Evolutionary conservation across 92 coral and sea anemone species (phyloP).

Genomic region (Hydrozoanthus gracilis): DNA sequence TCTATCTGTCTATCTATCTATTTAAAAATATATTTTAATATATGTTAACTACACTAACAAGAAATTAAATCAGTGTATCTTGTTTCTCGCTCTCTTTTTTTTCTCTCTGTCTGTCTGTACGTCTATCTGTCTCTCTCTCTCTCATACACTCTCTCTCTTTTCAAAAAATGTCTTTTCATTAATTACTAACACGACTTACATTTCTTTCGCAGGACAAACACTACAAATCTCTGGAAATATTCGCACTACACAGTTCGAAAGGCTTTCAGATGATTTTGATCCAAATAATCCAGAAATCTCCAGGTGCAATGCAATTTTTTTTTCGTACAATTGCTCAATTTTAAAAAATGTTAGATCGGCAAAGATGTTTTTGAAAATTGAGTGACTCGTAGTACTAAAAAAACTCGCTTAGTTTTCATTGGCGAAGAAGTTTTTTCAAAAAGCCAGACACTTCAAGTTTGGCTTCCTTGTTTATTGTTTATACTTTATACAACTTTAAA

Average conservation of each 20-base stretch:
- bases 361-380: neutral
- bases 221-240: constrained; percentile 31
- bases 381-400: neutral
- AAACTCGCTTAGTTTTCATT: neutral
- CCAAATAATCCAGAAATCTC: constrained; percentile 39
- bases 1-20: too few relatives aligned
- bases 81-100: too few relatives aligned
- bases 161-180: neutral
- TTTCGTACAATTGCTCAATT: neutral
- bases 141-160: neutral
- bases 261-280: constrained; percentile 48
- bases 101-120: neutral
- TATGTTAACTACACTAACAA: too few relatives aligned
- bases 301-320: constrained; percentile 9
- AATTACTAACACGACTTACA: neutral
- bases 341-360: neutral
- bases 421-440: too few relatives aligned
- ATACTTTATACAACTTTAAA: neutral
- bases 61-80: too few relatives aligned
- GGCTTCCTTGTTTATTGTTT: too few relatives aligned
- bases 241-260: constrained; percentile 37
- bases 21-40: too few relatives aligned
- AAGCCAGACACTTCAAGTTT: too few relatives aligned
- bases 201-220: constrained; percentile 21
- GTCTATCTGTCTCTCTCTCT: neutral